Base-by-base conservation (phyloP, 2,888 invertebrate genomes). In the Pegoplata infirma region DNA sequence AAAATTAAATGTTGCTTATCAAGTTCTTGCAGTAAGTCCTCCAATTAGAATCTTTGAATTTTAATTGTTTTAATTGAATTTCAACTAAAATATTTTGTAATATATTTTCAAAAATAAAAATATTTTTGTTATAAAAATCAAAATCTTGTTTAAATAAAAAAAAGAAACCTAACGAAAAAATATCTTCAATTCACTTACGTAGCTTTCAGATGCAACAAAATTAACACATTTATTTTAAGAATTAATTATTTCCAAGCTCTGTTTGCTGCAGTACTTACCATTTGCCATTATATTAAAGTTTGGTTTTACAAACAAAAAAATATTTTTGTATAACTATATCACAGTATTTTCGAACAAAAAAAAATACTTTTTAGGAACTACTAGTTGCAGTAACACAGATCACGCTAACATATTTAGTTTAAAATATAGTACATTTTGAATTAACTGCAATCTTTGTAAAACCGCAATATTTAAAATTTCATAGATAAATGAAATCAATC, bases 401-500 rank as follows among this genome's bases (percentile, higher is more conserved):
- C 19, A 51, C 59, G 10, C 23, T 36, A 59, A 49, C 40, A 44
- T 46, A 67, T 53, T 17, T 69, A 3, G 12, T 56, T 47, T 28
- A 14, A 28, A 10, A 28, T 32, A 10, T 21, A 56, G 32, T 55
- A 19, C 10, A 19, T 19, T 23, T 14, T 23, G 10, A 23, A 61
- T 32, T 32, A 10, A 32, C 32, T 32, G 10, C 3, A 10, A 32
- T 10, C 10, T 10, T 10, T 32, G 12, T 12, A 32, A 73, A 75
- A 75, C 74, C 74, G 47, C 74, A 75, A 21, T 25, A 19, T 47
- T 51, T 49, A 16, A 44, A 49, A 28, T 8, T 17, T 61, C 47
- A 55, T 67, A 21, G 28, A 68, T 68, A 36, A 67, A 74, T 55
- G 71, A 76, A 71, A 76, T 72, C 32, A 32, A 32, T 7, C 32